A percentile compares a stretch with the other conserved stretches of the same genome.
Evolutionary conservation across 2,888 invertebrate genomes (phyloP).

Genomic region (Caenorhabditis virilis): DNA sequence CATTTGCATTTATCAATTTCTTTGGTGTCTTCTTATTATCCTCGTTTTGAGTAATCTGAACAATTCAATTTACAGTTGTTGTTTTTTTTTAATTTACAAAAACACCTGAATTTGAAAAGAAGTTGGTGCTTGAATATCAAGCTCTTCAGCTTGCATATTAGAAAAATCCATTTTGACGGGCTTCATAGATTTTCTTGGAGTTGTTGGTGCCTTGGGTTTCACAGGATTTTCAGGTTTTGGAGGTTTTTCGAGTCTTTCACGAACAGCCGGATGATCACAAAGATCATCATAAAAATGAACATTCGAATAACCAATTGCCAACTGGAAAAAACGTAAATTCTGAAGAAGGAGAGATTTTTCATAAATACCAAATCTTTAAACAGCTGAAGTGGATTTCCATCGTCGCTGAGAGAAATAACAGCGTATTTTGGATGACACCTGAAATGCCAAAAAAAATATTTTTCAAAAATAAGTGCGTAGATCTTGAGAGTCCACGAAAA

Average conservation of each 20-base stretch:
- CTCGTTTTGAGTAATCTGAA: too few relatives aligned
- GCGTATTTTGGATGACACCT: slow-evolving; percentile 24
- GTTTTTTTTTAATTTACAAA: neutral
- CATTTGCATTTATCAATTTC: too few relatives aligned
- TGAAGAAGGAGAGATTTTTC: too few relatives aligned
- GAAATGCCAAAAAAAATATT: slow-evolving; percentile 6
- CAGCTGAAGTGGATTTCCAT: slow-evolving; percentile 8
- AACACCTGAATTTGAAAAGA: slow-evolving; percentile 5
- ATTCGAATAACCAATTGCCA: neutral
- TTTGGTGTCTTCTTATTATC: too few relatives aligned
- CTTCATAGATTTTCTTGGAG: neutral
- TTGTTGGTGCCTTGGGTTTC: neutral
- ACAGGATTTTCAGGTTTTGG: neutral
- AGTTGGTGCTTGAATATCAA: slow-evolving; percentile 1
- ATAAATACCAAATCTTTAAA: slow-evolving; percentile 15
- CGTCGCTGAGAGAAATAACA: slow-evolving; percentile 15
- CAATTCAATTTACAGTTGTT: too few relatives aligned
- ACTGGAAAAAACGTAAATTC: slow-evolving; percentile 6
- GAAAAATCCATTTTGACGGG: neutral
- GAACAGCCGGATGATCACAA: slow-evolving; percentile 7
- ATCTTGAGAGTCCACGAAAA: neutral
- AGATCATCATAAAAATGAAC: slow-evolving; percentile 11
- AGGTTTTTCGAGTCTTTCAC: neutral
- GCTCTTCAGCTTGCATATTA: neutral
- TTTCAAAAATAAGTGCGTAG: neutral